Base-by-base conservation (phyloP, 2,113 vertebrate species). In the Nycticryphes semicollaris region DNA sequence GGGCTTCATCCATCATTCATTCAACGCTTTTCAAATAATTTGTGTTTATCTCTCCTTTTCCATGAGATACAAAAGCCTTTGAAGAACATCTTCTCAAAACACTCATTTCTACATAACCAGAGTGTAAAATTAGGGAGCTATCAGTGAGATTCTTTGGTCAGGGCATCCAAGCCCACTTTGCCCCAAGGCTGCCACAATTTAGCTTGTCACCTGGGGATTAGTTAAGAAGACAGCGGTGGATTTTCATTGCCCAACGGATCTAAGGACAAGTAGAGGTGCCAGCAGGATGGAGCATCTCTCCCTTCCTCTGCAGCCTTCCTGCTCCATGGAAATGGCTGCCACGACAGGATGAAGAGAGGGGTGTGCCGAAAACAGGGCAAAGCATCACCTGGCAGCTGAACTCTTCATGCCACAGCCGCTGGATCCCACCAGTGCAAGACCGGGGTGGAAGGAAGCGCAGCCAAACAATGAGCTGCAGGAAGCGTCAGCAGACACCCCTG, bases 391-490 rank as follows among this genome's bases (percentile, higher is more conserved):
- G 30, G 54, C 39, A 87, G 33, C 14, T 53, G 15, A 68, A 56
- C 30, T 59, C 59, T 47, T 62, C 69, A 45, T 35, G 39, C 39
- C 24, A 19, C 54, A 56, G 68, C 28, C 2, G 1, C 18, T 35
- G 31, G 15, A 68, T 67, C 47, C 73, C 11, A 1, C 5, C 1
- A 0, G n/a, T 27, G 30, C 3, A 6, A 50, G 43, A 22, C 4
- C 0, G 0, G 54, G 22, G 8, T 82, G 89, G 95, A 96, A 96
- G 94, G 96, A 94, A 96, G 50, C 1, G 0, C 1, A 8, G 74
- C 17, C 3, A 6, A 82, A 95, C 91, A 91, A 91, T 77, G 74
- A 85, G 31, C 75, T 37, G 7, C 62, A 48, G 95, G 93, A 96
- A 93, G 75, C 0, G 0, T 43, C 3, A 2, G 35, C 20, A 6